Evolutionary conservation across 2,797 vertebrate species (phyloP).

Genomic region (Hydrolagus colliei): DNA sequence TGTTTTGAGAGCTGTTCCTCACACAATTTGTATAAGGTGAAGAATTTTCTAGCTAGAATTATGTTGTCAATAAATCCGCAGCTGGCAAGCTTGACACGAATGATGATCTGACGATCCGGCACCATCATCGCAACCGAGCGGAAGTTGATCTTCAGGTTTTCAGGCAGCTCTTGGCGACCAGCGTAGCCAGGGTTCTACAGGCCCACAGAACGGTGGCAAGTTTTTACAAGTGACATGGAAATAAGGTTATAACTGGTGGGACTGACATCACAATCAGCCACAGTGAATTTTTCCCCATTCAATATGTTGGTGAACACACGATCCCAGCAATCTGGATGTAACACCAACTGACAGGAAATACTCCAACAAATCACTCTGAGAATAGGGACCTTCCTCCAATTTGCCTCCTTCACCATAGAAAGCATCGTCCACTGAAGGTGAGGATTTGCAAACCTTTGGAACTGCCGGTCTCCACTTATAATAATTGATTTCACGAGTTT

Average conservation of each 20-base stretch:
- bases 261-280: not conserved
- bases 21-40: constrained; percentile 86
- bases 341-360: too few species aligned
- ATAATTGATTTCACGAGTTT: too few species aligned
- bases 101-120: constrained; percentile 93
- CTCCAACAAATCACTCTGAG: too few species aligned
- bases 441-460: too few species aligned
- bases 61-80: constrained; percentile 88
- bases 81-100: constrained; percentile 89
- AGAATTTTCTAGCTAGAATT: constrained; percentile 86
- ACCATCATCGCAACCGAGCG: constrained; percentile 97
- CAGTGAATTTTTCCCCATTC: too few species aligned
- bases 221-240: not conserved
- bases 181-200: constrained; percentile 88
- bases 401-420: too few species aligned
- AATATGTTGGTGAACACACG: too few species aligned
- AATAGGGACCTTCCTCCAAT: too few species aligned
- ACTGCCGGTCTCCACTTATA: too few species aligned
- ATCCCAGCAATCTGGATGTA: too few species aligned
- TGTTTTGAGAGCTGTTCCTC: constrained; percentile 98
- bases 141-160: constrained; percentile 95
- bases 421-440: too few species aligned
- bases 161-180: constrained; percentile 87
- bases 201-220: constrained; percentile 19
- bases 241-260: not conserved